Evolutionary conservation across 2,797 vertebrate genomes (phyloP).

Genomic region (Peromyscus nudipes): DNA sequence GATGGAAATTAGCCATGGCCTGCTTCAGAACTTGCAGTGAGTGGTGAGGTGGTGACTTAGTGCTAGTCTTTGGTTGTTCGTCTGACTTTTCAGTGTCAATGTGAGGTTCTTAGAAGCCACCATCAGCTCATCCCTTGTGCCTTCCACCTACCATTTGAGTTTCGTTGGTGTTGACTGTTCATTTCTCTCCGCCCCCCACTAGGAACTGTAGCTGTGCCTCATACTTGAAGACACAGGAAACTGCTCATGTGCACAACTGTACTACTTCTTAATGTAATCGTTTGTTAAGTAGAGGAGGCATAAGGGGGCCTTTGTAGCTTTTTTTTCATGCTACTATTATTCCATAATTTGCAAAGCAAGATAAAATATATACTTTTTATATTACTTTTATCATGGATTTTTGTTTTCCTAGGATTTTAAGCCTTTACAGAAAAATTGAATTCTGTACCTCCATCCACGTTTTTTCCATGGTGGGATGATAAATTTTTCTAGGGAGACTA

Average conservation of each 20-base stretch:
- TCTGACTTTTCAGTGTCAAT: conserved; percentile 70
- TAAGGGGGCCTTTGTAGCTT: background rate
- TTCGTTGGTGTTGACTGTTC: conserved; percentile 4
- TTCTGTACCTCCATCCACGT: background rate
- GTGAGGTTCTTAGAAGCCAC: conserved; percentile 70
- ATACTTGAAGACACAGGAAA: conserved; percentile 67
- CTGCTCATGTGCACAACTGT: background rate
- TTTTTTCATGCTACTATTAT: background rate
- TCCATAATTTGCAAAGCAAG: conserved; percentile 56
- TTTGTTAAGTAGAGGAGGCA: conserved; percentile 21
- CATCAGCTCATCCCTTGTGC: conserved; percentile 52
- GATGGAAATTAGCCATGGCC: background rate
- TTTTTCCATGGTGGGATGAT: background rate
- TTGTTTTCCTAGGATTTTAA: conserved; percentile 71
- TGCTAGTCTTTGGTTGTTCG: conserved; percentile 75
- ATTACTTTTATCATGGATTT: conserved; percentile 13
- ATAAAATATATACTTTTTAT: conserved; percentile 6
- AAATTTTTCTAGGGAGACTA: conserved; percentile 23
- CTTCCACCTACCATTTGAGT: background rate
- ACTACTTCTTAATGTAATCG: conserved; percentile 10
- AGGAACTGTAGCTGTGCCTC: conserved; percentile 8
- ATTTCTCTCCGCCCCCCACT: background rate
- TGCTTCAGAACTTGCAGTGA: background rate
- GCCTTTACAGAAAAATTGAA: conserved; percentile 28
- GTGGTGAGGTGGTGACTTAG: conserved; percentile 84